Conservation (phyloP, 2,113 vertebrate genomes). For the Pao palembangensis region DNA sequence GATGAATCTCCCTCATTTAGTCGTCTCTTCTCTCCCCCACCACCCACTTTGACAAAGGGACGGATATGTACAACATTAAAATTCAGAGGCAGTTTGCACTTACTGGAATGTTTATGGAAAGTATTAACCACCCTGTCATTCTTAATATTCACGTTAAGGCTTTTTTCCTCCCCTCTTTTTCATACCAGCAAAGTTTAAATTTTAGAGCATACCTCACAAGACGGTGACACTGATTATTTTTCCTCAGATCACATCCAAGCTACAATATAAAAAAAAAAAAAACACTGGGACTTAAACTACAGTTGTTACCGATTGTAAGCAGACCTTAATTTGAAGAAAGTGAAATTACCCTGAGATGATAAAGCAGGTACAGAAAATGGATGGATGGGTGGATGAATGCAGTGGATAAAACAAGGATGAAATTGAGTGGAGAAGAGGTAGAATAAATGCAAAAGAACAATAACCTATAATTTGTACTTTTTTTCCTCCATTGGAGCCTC, state of each 20-base stretch:
- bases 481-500: too few species aligned
- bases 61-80: slow-evolving; percentile 78
- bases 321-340: neutral
- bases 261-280: neutral
- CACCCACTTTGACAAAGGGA: slow-evolving; percentile 34
- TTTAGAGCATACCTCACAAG: slow-evolving; percentile 83
- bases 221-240: slow-evolving; percentile 81
- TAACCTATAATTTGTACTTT: too few species aligned
- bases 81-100: slow-evolving; percentile 85
- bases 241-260: slow-evolving; percentile 74
- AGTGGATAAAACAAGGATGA: too few species aligned
- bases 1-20: slow-evolving; percentile 39
- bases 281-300: too few species aligned
- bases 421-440: too few species aligned
- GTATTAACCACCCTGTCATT: slow-evolving; percentile 94
- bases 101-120: slow-evolving; percentile 87
- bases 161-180: slow-evolving; percentile 55
- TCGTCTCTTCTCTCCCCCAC: slow-evolving; percentile 21
- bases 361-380: too few species aligned
- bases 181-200: slow-evolving; percentile 61
- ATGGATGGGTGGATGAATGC: too few species aligned
- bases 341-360: too few species aligned
- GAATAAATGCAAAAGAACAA: too few species aligned
- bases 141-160: slow-evolving; percentile 88
- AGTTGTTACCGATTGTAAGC: too few species aligned